These are phyloP conservation scores for Pampus argenteus DNA, from an alignment of 2,797 vertebrate species.

Conservation along the genomic window DNA sequence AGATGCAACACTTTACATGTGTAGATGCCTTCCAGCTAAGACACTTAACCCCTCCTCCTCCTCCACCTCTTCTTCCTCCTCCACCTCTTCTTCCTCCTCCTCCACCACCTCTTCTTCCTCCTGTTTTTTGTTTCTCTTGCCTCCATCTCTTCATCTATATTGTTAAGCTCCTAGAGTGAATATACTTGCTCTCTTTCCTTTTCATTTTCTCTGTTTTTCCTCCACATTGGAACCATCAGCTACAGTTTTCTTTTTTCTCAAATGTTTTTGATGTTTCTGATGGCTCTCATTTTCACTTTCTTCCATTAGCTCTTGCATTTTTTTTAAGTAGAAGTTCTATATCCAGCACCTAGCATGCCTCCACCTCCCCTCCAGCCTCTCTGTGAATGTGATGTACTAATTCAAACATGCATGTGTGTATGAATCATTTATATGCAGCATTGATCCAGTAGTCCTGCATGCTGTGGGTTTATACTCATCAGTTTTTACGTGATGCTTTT, in stretches of 20 bases:
- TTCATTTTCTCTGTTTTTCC: slow-evolving; percentile 3
- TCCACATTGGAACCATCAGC: slow-evolving; percentile 16
- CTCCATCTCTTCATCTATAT: slow-evolving; percentile 25
- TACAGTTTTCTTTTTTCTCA: slow-evolving; percentile 2
- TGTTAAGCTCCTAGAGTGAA: slow-evolving; percentile 17
- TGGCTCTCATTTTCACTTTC: not conserved
- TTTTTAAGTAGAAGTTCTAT: slow-evolving; percentile 1
- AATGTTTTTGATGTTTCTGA: slow-evolving; percentile 12
- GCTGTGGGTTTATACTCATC: slow-evolving; percentile 25
- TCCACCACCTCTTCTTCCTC: not conserved
- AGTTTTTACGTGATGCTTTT: not conserved
- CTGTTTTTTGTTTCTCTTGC: slow-evolving; percentile 12
- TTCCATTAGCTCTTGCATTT: not conserved
- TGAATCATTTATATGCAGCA: slow-evolving; percentile 20
- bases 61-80: not conserved
- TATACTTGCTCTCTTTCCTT: slow-evolving; percentile 6
- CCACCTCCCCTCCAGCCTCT: not conserved
- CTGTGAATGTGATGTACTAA: slow-evolving; percentile 19
- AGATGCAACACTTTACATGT: slow-evolving; percentile 40
- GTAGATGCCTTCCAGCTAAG: slow-evolving; percentile 36
- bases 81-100: slow-evolving; percentile 2
- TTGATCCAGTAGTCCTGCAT: slow-evolving; percentile 16
- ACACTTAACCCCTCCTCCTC: not conserved
- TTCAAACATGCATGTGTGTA: slow-evolving; percentile 35
- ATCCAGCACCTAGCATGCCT: not conserved